Evolutionary conservation across 2,888 invertebrate genomes (phyloP), one percentile per base, ranked within the genome.

Genomic region (Tenthredo amoena): DNA sequence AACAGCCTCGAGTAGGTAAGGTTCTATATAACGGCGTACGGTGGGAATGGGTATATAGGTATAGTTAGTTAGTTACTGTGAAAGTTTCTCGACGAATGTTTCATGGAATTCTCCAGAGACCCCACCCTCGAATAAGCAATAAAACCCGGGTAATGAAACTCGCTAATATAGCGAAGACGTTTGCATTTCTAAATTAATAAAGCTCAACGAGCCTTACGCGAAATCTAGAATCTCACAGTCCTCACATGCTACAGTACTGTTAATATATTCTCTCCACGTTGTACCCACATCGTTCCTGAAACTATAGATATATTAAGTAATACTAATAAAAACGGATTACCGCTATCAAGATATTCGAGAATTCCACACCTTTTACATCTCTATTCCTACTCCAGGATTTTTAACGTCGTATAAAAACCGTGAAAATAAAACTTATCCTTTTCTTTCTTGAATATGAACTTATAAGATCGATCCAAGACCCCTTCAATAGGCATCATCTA

Each of bases 181-280:
- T 43, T 74, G 74, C 74, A 74, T 74, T 74, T 74, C 74, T 43
- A 43, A 12, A 40, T 74, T 74, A 40, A 43, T 74, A 74, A 40
- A 40, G 74, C 74, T 74, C 40, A 15, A 43, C 40, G 43, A 74
- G 21, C 12, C 43, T 43, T 74, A 26, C 9, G 21, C 40, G 74
- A 43, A 26, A 43, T 43, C 43, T 43, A n/a, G 21, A 40, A 74
- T 68, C 12, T 21, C 43, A 26, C 12, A 40, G 74, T 43, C 21
- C 43, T 74, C 43, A 21, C 43, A 43, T 43, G 40, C 4, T 40
- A 43, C 40, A 34, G 34, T 26, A 40, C 40, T 85, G 74, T 81
- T 86, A 65, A 68, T 81, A 58, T 85, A 34, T 79, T 77, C 26
- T 55, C 31, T 77, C 31, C 74, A 34, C 55, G 2, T 71, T 84